A percentile compares a stretch with the other conserved stretches of the same genome.
phyloP scores from a whole-genome alignment of 1,140 invertebrate genomes.

The Cyrtorhinus lividipennis region DNA sequence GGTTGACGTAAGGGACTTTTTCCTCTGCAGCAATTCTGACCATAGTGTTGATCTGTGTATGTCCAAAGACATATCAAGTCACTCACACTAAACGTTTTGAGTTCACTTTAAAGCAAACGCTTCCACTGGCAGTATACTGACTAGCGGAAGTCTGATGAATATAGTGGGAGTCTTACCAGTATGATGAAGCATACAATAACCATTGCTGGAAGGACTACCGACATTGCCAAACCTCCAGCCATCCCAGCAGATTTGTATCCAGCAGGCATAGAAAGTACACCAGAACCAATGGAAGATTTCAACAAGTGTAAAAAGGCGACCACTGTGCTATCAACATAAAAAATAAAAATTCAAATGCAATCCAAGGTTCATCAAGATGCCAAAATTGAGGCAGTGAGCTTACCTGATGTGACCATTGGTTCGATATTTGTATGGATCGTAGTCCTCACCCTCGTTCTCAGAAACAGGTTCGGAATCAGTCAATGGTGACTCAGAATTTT shows the following conservation, averaged over 20 bases:
- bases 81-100: too few relatives aligned
- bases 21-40: neutral
- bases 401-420: neutral
- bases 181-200: neutral
- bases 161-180: neutral
- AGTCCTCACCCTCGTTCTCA: too few relatives aligned
- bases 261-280: neutral
- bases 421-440: neutral
- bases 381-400: too few relatives aligned
- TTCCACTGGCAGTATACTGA: too few relatives aligned
- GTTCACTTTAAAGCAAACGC: too few relatives aligned
- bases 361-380: too few relatives aligned
- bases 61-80: too few relatives aligned
- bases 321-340: too few relatives aligned
- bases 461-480: too few relatives aligned
- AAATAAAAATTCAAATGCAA: too few relatives aligned
- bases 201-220: neutral
- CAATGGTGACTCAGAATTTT: too few relatives aligned
- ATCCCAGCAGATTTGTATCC: neutral
- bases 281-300: neutral
- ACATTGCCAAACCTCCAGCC: neutral
- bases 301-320: neutral
- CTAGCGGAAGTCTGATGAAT: too few relatives aligned
- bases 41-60: neutral
- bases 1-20: neutral